A percentile compares a stretch with the other conserved stretches of the same genome.
phyloP scores from a whole-genome alignment of 2,888 invertebrate species.

The Thyatira batis region DNA sequence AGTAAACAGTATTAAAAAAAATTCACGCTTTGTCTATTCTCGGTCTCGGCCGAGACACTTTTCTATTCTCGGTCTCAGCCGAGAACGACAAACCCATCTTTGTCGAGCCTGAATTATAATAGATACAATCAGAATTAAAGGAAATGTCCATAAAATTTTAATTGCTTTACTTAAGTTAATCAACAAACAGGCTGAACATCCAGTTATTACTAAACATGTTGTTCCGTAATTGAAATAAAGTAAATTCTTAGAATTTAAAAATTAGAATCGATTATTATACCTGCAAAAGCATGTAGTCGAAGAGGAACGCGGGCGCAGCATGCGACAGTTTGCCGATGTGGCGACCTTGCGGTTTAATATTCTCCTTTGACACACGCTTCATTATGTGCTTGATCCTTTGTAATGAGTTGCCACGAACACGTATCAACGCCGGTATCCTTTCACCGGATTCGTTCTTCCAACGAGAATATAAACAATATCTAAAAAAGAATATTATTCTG shows the following conservation, averaged over 20 bases:
- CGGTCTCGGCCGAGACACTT: too few relatives aligned
- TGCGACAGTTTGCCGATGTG: constrained; percentile 98
- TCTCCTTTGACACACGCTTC: constrained; percentile 99
- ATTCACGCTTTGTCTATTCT: too few relatives aligned
- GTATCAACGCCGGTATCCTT: constrained; percentile 91
- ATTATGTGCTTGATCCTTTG: constrained; percentile 97
- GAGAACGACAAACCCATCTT: too few relatives aligned
- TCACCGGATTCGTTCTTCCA: constrained; percentile 95
- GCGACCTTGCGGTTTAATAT: constrained; percentile 97
- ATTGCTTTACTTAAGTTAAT: too few relatives aligned
- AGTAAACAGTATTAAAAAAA: too few relatives aligned
- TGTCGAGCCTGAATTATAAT: too few relatives aligned
- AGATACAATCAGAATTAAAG: too few relatives aligned
- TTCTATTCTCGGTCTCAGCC: too few relatives aligned
- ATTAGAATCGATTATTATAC: constrained; percentile 39
- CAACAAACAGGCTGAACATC: too few relatives aligned
- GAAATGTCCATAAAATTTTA: too few relatives aligned
- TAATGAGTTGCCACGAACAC: constrained; percentile 92
- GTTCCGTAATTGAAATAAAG: too few relatives aligned
- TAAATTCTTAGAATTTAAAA: neutral
- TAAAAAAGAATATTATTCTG: constrained; percentile 59
- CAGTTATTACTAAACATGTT: too few relatives aligned
- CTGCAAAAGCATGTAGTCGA: constrained; percentile 93
- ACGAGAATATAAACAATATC: constrained; percentile 94
- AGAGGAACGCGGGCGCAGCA: constrained; percentile 96